phyloP scores from a whole-genome alignment of 2,797 vertebrate genomes.

The Pseudochirops cupreus region DNA sequence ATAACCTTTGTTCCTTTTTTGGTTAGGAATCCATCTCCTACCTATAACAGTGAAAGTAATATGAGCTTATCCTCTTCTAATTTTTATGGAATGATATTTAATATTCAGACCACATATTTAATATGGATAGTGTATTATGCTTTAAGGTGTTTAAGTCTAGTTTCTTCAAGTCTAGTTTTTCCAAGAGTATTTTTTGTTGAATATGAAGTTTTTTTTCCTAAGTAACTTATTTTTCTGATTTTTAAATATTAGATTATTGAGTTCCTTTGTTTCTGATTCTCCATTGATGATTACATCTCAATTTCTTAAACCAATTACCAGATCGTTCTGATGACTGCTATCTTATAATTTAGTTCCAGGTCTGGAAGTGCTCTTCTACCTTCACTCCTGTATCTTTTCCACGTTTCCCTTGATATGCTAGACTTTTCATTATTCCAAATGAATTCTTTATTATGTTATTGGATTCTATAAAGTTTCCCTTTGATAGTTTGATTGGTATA shows the following conservation, averaged over 20 bases:
- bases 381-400: not conserved
- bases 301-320: not conserved
- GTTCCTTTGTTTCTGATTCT: not conserved
- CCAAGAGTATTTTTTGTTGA: not conserved
- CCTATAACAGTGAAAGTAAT: not conserved
- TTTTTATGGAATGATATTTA: not conserved
- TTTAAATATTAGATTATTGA: not conserved
- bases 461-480: not conserved
- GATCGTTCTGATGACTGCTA: not conserved
- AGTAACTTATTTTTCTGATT: not conserved
- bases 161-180: not conserved
- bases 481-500: not conserved
- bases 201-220: not conserved
- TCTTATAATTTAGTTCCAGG: not conserved
- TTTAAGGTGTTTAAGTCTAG: not conserved
- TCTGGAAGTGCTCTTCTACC: not conserved
- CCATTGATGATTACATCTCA: not conserved
- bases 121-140: not conserved
- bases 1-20: not conserved
- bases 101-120: not conserved
- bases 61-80: not conserved
- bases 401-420: not conserved
- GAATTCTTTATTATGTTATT: not conserved
- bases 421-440: not conserved
- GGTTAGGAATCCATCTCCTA: not conserved